These are phyloP conservation scores for Drosophila setifemur DNA, from an alignment of 1,140 invertebrate genomes.

Conservation along the genomic window DNA sequence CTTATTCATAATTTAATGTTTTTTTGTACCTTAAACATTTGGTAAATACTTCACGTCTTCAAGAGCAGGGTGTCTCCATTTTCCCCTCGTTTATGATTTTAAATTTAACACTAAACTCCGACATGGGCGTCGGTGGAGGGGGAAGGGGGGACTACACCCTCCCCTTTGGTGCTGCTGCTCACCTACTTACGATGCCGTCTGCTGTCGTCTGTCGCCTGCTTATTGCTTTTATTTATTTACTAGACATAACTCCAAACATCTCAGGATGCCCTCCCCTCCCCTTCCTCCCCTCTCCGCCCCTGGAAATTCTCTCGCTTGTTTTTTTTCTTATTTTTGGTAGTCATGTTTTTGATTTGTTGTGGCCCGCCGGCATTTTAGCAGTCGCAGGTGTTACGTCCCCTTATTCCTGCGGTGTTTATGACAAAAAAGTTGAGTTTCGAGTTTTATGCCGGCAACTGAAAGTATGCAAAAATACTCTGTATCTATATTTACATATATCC, in stretches of 20 bases:
- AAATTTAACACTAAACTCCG: slow-evolving; percentile 19
- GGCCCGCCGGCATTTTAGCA: slow-evolving; percentile 40
- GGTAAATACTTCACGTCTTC: too few relatives aligned
- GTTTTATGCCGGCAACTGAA: slow-evolving; percentile 69
- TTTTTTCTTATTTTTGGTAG: slow-evolving; percentile 1
- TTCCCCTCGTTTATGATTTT: neutral
- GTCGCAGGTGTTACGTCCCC: slow-evolving; percentile 61
- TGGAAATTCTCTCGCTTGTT: too few relatives aligned
- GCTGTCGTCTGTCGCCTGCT: slow-evolving; percentile 51
- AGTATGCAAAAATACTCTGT: slow-evolving; percentile 22
- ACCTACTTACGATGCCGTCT: slow-evolving; percentile 51
- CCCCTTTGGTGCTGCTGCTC: neutral
- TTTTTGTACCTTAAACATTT: too few relatives aligned
- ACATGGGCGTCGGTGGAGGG: neutral
- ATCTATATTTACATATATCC: slow-evolving; percentile 14
- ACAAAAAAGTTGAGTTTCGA: slow-evolving; percentile 68
- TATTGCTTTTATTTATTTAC: slow-evolving; percentile 79
- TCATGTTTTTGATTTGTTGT: slow-evolving; percentile 68
- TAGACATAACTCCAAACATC: slow-evolving; percentile 58
- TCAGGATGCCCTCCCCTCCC: too few relatives aligned
- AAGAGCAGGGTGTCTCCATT: too few relatives aligned
- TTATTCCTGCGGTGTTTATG: slow-evolving; percentile 69
- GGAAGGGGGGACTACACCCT: too few relatives aligned
- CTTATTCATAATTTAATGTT: too few relatives aligned
- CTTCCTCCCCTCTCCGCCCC: neutral